These are phyloP conservation scores for Lepus townsendii DNA, from an alignment of 2,797 vertebrate species.

Conservation along the genomic window DNA sequence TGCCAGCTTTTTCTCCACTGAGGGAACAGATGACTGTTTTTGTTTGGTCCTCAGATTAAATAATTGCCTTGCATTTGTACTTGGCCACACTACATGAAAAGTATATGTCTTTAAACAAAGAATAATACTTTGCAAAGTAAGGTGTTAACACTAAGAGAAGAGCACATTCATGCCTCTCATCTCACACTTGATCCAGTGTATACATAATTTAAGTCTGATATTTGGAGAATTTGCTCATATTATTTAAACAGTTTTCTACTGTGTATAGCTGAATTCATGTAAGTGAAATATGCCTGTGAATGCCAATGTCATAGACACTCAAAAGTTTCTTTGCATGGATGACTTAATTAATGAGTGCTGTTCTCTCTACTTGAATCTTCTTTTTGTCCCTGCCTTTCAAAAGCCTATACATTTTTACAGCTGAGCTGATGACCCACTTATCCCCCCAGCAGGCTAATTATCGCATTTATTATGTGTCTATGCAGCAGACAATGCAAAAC, in stretches of 20 bases:
- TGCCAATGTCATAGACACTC: slow-evolving; percentile 57
- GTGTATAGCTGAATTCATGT: slow-evolving; percentile 56
- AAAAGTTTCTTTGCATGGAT: slow-evolving; percentile 76
- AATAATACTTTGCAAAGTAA: slow-evolving; percentile 28
- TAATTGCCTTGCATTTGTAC: not conserved
- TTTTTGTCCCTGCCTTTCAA: slow-evolving; percentile 76
- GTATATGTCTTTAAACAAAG: slow-evolving; percentile 39
- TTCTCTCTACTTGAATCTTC: slow-evolving; percentile 74
- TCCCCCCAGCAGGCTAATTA: slow-evolving; percentile 70
- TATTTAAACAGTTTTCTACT: slow-evolving; percentile 63
- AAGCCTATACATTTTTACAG: slow-evolving; percentile 69
- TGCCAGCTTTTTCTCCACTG: not conserved
- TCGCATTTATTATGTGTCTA: slow-evolving; percentile 75
- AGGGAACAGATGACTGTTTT: not conserved
- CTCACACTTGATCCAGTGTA: not conserved
- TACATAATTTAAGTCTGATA: slow-evolving; percentile 54
- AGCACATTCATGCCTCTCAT: slow-evolving; percentile 55
- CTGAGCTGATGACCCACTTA: slow-evolving; percentile 75
- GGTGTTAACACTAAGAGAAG: not conserved
- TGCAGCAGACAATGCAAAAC: slow-evolving; percentile 56
- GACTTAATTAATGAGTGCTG: slow-evolving; percentile 76
- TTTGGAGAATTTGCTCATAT: not conserved
- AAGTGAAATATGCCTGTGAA: slow-evolving; percentile 68
- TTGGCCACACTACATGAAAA: slow-evolving; percentile 21
- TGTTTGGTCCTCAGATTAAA: slow-evolving; percentile 31